Evolutionary conservation across 2,113 vertebrate species (phyloP).

Genomic region (Mirounga angustirostris): DNA sequence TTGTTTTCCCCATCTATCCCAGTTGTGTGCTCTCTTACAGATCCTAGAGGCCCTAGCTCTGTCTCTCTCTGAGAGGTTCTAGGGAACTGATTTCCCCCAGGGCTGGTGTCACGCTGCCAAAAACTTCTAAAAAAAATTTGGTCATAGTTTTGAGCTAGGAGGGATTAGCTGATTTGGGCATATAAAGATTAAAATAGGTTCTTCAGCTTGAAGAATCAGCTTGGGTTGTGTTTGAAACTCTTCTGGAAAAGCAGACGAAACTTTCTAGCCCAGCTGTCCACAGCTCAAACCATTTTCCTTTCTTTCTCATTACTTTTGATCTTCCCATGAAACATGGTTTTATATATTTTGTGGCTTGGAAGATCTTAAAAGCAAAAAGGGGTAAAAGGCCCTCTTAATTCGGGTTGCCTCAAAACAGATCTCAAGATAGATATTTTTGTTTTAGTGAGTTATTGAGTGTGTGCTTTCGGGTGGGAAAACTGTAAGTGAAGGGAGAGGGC

Average conservation of each 20-base stretch:
- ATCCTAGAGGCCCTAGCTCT: not conserved
- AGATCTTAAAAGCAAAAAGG: not conserved
- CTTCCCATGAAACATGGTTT: not conserved
- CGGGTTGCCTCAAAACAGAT: not conserved
- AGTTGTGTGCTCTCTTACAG: not conserved
- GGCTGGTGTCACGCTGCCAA: not conserved
- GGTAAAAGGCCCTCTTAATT: not conserved
- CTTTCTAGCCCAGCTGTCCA: not conserved
- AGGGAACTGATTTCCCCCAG: not conserved
- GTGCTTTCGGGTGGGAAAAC: not conserved
- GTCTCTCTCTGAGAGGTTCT: not conserved
- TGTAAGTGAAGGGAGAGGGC: fast-evolving
- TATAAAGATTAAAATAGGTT: not conserved
- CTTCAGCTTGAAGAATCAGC: not conserved
- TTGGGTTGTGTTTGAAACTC: conserved; percentile 2
- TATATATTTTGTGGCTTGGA: not conserved
- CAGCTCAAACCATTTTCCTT: not conserved
- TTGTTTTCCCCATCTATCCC: not conserved
- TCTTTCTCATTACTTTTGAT: conserved; percentile 1
- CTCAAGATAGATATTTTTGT: not conserved
- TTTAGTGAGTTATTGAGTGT: not conserved
- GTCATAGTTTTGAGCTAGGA: not conserved
- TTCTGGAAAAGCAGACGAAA: conserved; percentile 8
- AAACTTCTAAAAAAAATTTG: not conserved
- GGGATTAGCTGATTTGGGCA: not conserved